These are phyloP conservation scores for Drosophila bunnanda DNA, from an alignment of 2,888 invertebrate genomes.

Conservation along the genomic window DNA sequence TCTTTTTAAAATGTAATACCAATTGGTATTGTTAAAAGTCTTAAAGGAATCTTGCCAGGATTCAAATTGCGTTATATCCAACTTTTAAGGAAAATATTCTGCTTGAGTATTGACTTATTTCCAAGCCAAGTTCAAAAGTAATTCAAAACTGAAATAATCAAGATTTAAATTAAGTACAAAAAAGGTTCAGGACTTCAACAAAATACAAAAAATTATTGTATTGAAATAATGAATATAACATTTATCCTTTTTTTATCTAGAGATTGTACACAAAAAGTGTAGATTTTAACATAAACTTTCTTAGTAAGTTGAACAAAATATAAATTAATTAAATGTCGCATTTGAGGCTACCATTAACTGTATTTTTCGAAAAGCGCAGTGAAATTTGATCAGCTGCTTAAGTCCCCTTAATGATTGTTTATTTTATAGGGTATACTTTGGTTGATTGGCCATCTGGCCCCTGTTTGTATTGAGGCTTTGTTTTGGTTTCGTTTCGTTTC, in stretches of 20 bases:
- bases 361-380: neutral
- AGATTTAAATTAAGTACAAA: neutral
- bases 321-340: neutral
- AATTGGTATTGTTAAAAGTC: neutral
- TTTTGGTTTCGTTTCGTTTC: constrained; percentile 54
- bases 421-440: constrained; percentile 15
- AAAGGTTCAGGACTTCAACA: neutral
- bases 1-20: neutral
- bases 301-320: neutral
- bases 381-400: constrained; percentile 1
- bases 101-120: no score
- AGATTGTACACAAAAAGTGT: neutral
- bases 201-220: neutral
- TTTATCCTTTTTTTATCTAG: neutral
- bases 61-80: neutral
- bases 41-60: neutral
- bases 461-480: constrained; percentile 39
- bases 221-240: neutral
- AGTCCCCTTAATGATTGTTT: neutral
- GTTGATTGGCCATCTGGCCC: constrained; percentile 11
- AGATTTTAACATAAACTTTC: neutral
- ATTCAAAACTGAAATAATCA: neutral
- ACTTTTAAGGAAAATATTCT: neutral
- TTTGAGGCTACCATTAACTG: neutral
- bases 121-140: neutral